Base-by-base conservation (phyloP, 1,140 invertebrate species). In the Cyphomyrmex costatus region DNA sequence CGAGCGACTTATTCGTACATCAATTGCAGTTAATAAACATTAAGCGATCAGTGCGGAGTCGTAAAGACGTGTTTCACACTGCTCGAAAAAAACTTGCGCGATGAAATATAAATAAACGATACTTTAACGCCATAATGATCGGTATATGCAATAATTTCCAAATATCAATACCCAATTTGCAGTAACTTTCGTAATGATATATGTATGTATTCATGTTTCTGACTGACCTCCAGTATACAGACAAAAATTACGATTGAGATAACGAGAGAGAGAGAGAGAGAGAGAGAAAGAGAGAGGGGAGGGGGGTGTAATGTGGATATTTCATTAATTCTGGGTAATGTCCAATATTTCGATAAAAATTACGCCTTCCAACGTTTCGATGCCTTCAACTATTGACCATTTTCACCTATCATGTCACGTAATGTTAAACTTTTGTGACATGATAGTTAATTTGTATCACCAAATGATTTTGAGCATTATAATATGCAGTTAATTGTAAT, bases 161-260 rank as follows among this genome's bases (percentile, higher is more conserved):
- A 83, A 73, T 74, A 74, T 83, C 74, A 83, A 60, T 49, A 19
- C 4, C 12, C 78, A 30, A 71, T 56, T 56, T 65, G 33, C 79
- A 33, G 12, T 49, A n/a, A 74, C 79, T 74, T 83, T 83, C 14
- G 42, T 36, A 42, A 33, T 30, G 42, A 46, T 61, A 49, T 60
- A 73, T 60, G n/a, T 19, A 12, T 71, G 12, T 14, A 42, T 42
- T 42, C 36, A 24, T 16, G 53, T 21, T 19, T n/a, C 36, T 46
- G 66, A 60, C 46, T 49, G 76, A 7, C 24, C 24, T 70, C n/a
- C 46, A 70, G 30, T 27, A 5, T n/a, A 3, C 56, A 4, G 33
- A 10, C 77, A 21, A 58, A 53, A 66, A 42, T 49, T 27, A 58
- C 19, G 24, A 82, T 82, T 71, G 46, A 83, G 36, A 83, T 74